phyloP scores from a whole-genome alignment of 1,140 invertebrate genomes.

The Drosophila nannoptera region DNA sequence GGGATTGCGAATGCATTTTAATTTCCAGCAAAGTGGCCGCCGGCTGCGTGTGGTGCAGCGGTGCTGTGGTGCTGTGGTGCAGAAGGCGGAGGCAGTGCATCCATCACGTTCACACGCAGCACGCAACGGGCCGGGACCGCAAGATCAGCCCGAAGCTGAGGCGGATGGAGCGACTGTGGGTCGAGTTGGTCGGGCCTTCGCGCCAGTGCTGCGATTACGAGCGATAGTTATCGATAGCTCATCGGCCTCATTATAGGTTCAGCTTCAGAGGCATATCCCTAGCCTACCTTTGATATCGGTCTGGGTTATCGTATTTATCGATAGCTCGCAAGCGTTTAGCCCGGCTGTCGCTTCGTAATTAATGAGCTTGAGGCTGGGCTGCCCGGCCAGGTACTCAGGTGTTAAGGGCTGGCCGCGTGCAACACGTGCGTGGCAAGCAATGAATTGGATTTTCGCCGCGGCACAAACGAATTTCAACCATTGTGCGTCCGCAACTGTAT shows the following conservation, averaged over 20 bases:
- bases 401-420: slow-evolving; percentile 7
- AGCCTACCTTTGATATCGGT: no score
- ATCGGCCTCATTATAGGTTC: no score
- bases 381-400: slow-evolving; percentile 4
- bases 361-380: slow-evolving; percentile 20
- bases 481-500: slow-evolving; percentile 34
- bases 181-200: neutral
- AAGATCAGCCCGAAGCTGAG: slow-evolving; percentile 3
- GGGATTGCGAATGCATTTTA: slow-evolving; percentile 45
- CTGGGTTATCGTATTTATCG: slow-evolving; percentile 1
- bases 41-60: slow-evolving; percentile 22
- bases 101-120: slow-evolving; percentile 74
- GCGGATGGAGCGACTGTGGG: slow-evolving; percentile 18
- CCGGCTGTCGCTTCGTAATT: slow-evolving; percentile 20
- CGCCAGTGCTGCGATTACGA: no score
- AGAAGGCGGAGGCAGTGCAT: slow-evolving; percentile 63
- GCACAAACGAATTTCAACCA: slow-evolving; percentile 32
- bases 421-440: slow-evolving; percentile 21
- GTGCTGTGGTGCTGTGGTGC: neutral
- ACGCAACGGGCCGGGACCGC: slow-evolving; percentile 31
- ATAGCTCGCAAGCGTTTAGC: neutral
- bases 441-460: slow-evolving; percentile 25
- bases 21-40: slow-evolving; percentile 59
- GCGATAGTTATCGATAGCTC: slow-evolving; percentile 12
- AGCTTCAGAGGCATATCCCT: no score